Evolutionary conservation across 2,113 vertebrate genomes (phyloP).

Genomic region (Tachuris rubrigastra): DNA sequence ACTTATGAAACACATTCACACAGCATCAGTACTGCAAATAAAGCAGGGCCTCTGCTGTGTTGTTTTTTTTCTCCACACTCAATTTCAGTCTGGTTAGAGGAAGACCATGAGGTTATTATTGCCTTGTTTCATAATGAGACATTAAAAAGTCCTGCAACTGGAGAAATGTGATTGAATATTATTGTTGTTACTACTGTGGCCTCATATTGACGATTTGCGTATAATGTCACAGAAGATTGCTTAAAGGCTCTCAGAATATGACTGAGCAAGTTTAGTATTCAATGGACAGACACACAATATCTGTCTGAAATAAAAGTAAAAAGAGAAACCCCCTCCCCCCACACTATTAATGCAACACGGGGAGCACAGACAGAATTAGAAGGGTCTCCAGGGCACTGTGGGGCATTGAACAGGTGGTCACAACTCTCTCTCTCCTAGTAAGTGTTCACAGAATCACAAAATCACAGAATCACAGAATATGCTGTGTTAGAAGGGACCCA

Average conservation of each 20-base stretch:
- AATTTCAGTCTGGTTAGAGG: constrained; percentile 41
- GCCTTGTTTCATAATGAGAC: constrained; percentile 18
- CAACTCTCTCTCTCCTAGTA: background rate
- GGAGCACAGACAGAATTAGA: background rate
- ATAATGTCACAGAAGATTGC: background rate
- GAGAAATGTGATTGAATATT: background rate
- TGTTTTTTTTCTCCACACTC: background rate
- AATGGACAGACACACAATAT: background rate
- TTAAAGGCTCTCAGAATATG: background rate
- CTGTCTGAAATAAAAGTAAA: background rate
- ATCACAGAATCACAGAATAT: background rate
- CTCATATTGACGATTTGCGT: background rate
- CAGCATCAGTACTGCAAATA: background rate
- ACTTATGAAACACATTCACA: constrained; percentile 29
- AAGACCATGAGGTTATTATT: constrained; percentile 23
- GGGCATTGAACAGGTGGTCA: fast-evolving
- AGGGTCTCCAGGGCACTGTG: fast-evolving
- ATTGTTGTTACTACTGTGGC: background rate
- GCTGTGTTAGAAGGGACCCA: background rate
- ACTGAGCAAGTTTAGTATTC: background rate
- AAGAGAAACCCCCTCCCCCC: no score
- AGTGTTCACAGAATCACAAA: background rate
- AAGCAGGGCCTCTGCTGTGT: background rate
- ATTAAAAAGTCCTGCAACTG: background rate
- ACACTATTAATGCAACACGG: background rate